Conservation (phyloP, 2,888 invertebrate species). For the Bembecia ichneumoniformis region DNA sequence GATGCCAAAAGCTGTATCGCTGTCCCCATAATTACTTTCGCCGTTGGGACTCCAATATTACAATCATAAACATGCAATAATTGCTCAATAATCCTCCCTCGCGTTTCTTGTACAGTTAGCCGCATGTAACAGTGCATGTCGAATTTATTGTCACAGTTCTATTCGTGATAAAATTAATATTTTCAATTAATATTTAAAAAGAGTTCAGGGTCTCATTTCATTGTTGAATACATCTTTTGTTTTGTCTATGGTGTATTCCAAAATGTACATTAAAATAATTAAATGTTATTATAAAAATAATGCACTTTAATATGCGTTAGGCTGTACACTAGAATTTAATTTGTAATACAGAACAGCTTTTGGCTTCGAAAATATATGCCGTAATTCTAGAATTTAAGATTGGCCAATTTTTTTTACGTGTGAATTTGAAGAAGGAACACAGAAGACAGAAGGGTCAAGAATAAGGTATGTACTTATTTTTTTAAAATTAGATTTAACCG, state of each 20-base stretch:
- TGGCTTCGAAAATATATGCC: slow-evolving; percentile 38
- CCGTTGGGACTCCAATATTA: slow-evolving; percentile 41
- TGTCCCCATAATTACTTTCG: slow-evolving; percentile 53
- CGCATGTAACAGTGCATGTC: not conserved
- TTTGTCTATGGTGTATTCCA: no score
- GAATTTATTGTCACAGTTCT: no score
- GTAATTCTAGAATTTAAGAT: slow-evolving; percentile 47
- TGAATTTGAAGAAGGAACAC: slow-evolving; percentile 33
- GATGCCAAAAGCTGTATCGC: slow-evolving; percentile 52
- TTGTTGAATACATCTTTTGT: no score
- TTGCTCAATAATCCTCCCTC: slow-evolving; percentile 52
- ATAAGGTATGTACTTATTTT: slow-evolving; percentile 50
- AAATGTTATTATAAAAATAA: no score
- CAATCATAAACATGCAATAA: slow-evolving; percentile 53
- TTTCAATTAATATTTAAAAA: no score
- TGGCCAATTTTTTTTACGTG: slow-evolving; percentile 51
- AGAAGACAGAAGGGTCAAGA: slow-evolving; percentile 6
- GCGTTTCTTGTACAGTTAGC: slow-evolving; percentile 18
- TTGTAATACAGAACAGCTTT: slow-evolving; percentile 30
- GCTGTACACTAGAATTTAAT: not conserved
- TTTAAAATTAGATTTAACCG: slow-evolving; percentile 19
- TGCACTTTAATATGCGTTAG: not conserved
- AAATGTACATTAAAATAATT: no score
- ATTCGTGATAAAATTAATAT: no score
- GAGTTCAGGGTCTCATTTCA: no score